A percentile compares a stretch with the other conserved stretches of the same genome.
Evolutionary conservation across 92 coral and sea anemone species (phyloP).

Genomic region (Chrysogorgia sp.): DNA sequence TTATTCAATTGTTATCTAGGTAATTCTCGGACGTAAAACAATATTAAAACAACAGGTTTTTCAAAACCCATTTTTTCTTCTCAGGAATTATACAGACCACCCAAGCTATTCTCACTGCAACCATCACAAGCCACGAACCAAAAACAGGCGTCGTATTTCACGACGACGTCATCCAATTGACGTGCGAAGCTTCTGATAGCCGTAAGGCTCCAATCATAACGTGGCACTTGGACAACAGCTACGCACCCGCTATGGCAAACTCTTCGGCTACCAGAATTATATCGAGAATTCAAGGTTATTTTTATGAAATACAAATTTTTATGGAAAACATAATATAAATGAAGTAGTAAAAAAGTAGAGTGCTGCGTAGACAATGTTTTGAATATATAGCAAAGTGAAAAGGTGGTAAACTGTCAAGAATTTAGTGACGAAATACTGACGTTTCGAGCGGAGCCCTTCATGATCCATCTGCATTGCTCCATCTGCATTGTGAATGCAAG

Average conservation of each 20-base stretch:
- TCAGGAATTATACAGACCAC: background rate
- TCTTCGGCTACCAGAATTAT: background rate
- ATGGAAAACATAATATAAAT: too few relatives aligned
- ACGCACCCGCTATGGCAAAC: background rate
- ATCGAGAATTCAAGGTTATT: constrained; percentile 8
- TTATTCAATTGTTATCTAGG: too few relatives aligned
- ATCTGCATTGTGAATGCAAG: too few relatives aligned
- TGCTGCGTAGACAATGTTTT: too few relatives aligned
- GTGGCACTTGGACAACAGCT: background rate
- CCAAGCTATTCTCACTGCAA: background rate
- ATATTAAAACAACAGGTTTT: background rate
- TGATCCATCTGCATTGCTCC: too few relatives aligned
- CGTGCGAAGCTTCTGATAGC: constrained; percentile 6
- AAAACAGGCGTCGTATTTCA: background rate
- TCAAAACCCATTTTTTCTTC: background rate
- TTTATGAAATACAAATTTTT: too few relatives aligned
- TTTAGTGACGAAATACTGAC: too few relatives aligned
- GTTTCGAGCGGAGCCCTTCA: too few relatives aligned
- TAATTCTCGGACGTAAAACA: too few relatives aligned
- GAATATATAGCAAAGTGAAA: too few relatives aligned
- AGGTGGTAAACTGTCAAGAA: too few relatives aligned
- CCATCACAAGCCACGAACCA: background rate
- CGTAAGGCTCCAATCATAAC: background rate
- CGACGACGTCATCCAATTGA: constrained; percentile 15
- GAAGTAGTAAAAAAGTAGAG: too few relatives aligned